phyloP scores from a whole-genome alignment of 2,797 vertebrate genomes.

The Sebastes matsubarae region DNA sequence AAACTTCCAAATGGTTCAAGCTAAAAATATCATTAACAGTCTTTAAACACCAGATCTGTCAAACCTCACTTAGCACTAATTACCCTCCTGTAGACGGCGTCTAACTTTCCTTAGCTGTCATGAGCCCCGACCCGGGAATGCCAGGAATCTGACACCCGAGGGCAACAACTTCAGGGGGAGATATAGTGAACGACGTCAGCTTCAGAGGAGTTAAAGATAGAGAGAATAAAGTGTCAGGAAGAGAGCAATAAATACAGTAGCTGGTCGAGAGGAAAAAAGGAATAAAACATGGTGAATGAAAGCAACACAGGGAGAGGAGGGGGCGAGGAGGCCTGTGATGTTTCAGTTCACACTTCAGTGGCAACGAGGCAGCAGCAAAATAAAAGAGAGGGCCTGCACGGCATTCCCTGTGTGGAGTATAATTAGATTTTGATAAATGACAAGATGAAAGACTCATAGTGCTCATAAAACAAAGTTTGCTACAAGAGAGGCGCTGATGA shows the following conservation, averaged over 20 bases:
- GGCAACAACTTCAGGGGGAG: conserved; percentile 28
- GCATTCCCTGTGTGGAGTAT: conserved; percentile 29
- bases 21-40: not conserved
- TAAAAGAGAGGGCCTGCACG: conserved; percentile 1
- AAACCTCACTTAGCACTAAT: not conserved
- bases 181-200: not conserved
- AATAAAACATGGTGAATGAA: conserved; percentile 28
- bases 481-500: not conserved
- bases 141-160: conserved; percentile 58
- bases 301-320: not conserved
- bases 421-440: conserved; percentile 50
- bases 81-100: not conserved
- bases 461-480: conserved; percentile 18
- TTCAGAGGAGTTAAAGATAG: not conserved
- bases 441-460: conserved; percentile 25
- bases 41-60: not conserved
- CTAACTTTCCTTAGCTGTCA: not conserved
- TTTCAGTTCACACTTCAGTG: conserved; percentile 45
- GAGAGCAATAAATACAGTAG: conserved; percentile 8
- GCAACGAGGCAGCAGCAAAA: conserved; percentile 32
- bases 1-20: not conserved
- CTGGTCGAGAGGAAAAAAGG: not conserved
- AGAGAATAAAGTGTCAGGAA: not conserved
- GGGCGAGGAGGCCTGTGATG: conserved; percentile 8
- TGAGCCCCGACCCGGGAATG: conserved; percentile 39